phyloP scores from a whole-genome alignment of 2,888 invertebrate genomes.

The Ophion costatus region DNA sequence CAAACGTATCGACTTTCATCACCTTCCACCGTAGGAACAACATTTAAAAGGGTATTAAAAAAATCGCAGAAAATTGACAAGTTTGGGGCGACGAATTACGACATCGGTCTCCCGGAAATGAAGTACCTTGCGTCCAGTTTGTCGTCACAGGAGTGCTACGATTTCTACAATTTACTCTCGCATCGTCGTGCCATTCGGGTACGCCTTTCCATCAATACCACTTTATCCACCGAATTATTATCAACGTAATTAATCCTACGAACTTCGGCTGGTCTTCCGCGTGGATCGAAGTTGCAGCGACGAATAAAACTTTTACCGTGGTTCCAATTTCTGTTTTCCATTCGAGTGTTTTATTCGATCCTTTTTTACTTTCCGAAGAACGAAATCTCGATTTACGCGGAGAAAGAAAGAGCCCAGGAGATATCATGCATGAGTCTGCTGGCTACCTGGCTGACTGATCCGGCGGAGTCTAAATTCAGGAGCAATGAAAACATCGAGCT shows the following conservation, averaged over 20 bases:
- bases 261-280: neutral
- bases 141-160: slow-evolving; percentile 56
- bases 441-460: slow-evolving; percentile 62
- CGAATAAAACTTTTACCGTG: too few species aligned
- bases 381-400: slow-evolving; percentile 43
- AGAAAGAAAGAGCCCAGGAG: slow-evolving; percentile 41
- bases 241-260: neutral
- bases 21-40: neutral
- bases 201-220: neutral
- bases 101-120: slow-evolving; percentile 58
- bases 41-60: neutral
- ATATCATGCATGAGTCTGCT: slow-evolving; percentile 59
- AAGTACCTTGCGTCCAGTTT: slow-evolving; percentile 59
- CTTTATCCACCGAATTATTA: neutral
- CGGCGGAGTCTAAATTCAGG: slow-evolving; percentile 42
- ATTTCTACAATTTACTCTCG: slow-evolving; percentile 61
- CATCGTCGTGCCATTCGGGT: slow-evolving; percentile 42
- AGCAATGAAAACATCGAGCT: slow-evolving; percentile 60
- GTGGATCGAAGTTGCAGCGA: too few species aligned
- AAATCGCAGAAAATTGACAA: slow-evolving; percentile 47
- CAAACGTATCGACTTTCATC: neutral
- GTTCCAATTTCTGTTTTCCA: too few species aligned
- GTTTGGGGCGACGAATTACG: slow-evolving; percentile 42
- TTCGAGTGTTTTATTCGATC: too few species aligned
- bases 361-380: slow-evolving; percentile 11